Percentiles rank a stretch among this genome's conserved stretches.
Evolutionary conservation across 2,797 vertebrate species (phyloP).

Genomic region (Percopsis omiscomaycus): DNA sequence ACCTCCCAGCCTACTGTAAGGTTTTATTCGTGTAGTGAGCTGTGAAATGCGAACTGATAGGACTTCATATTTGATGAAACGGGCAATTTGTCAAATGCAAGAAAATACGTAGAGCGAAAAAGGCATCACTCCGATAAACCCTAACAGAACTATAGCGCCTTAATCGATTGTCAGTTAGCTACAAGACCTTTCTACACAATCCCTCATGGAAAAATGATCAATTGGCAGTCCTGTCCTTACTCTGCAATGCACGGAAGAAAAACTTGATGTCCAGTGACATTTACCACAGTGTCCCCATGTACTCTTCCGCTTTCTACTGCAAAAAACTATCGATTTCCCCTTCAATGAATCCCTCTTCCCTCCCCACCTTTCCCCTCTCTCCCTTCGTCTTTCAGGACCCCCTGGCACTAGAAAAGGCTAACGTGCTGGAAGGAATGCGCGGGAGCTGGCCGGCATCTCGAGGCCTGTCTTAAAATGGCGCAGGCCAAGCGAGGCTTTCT

Average conservation of each 20-base stretch:
- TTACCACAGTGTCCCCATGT: constrained; percentile 29
- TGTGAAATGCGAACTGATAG: background rate
- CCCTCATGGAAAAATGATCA: constrained; percentile 10
- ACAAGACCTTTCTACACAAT: background rate
- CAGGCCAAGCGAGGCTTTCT: constrained; percentile 45
- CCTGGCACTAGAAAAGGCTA: constrained; percentile 45
- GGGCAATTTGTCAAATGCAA: background rate
- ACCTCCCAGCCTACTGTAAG: background rate
- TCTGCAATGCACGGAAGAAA: constrained; percentile 10
- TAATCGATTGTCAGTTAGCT: constrained; percentile 12
- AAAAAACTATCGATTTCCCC: constrained; percentile 39
- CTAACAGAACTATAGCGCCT: background rate
- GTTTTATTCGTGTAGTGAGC: background rate
- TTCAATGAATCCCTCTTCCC: no score
- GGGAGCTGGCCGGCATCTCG: constrained; percentile 38
- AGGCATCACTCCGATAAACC: background rate
- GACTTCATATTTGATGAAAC: background rate
- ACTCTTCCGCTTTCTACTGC: constrained; percentile 38
- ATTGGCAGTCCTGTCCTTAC: constrained; percentile 12
- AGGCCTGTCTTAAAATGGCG: constrained; percentile 54
- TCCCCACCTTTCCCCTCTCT: background rate
- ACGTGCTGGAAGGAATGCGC: constrained; percentile 44
- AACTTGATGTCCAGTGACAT: constrained; percentile 44
- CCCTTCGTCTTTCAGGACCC: constrained; percentile 26
- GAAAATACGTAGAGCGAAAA: background rate